Evolutionary conservation across 2,797 vertebrate species (phyloP), one percentile per base, ranked within the genome.

Genomic region (Chaetophractus vellerosus): DNA sequence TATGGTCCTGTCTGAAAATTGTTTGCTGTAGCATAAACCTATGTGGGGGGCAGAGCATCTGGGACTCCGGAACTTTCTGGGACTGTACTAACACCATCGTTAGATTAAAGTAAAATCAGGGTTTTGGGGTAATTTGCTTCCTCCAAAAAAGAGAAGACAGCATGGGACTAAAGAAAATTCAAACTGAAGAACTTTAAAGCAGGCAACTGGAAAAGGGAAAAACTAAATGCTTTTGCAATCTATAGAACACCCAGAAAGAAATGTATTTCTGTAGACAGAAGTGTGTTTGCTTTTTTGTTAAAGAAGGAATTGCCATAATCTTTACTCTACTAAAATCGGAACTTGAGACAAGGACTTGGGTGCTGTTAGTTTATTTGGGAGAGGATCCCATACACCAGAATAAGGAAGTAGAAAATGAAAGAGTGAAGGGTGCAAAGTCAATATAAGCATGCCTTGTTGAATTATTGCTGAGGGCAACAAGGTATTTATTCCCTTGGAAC

Each of bases 161-260:
- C 6, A 16, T 4, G 23, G 28, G 45, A 69, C 26, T 28, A 80
- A 92, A 83, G 21, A 80, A 88, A n/a, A 96, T 23, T 9, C 38
- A 96, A 92, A 69, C 38, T 31, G 41, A 84, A 63, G 66, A 90
- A 57, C 16, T 38, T 76, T 26, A 41, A 85, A 48, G 9, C n/a
- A 23, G 45, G 9, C 23, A 69, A 18, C 26, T 76, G 3, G 28
- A 50, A 52, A 36, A 69, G 41, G n/a, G 31, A 55, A 87, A 90
- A 57, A 45, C n/a, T 18, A 78, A 69, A 66, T 41, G 4, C 14
- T 45, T 79, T 81, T 68, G 19, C 6, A 52, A 52, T 36, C 59
- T 71, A 21, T 57, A 21, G 31, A 55, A 85, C 5, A 74, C 9
- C 0, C 31, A 36, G 36, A 68, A 61, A 48, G 12, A 79, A 63